phyloP scores from a whole-genome alignment of 2,113 vertebrate genomes.

The Prunella himalayana region DNA sequence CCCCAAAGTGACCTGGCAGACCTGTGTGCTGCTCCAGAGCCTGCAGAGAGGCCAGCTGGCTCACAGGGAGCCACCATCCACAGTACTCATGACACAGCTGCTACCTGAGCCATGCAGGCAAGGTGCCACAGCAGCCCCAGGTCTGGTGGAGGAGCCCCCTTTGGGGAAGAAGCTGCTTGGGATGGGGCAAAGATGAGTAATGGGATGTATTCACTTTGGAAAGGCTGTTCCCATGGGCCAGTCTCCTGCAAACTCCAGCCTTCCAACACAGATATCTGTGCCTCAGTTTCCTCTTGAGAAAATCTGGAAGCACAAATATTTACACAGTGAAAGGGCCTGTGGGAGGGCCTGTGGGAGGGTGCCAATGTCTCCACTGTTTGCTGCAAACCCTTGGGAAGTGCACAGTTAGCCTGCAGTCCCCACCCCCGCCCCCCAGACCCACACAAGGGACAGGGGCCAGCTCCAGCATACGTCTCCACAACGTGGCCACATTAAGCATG shows the following conservation, averaged over 20 bases:
- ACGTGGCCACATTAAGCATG: not conserved
- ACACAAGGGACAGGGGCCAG: not conserved
- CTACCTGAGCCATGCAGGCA: not conserved
- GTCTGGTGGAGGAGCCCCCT: rapidly evolving
- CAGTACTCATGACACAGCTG: not conserved
- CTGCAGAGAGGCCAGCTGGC: not conserved
- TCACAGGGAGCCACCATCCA: rapidly evolving
- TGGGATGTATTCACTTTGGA: not conserved
- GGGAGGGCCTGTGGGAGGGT: not conserved
- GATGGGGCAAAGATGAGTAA: not conserved
- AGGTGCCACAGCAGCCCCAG: not conserved
- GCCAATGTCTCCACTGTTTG: not conserved
- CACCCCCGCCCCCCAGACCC: rapidly evolving
- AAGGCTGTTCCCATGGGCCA: not conserved
- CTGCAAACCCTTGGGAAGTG: not conserved
- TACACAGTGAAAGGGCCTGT: not conserved
- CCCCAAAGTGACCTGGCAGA: not conserved
- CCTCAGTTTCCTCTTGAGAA: slow-evolving; percentile 6
- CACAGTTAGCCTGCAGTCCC: not conserved
- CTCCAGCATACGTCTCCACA: not conserved
- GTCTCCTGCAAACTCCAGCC: not conserved
- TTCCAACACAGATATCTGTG: not conserved
- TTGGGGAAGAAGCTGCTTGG: not conserved
- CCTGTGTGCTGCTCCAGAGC: not conserved
- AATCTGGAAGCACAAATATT: not conserved